These are phyloP conservation scores for Apis cerana DNA, from an alignment of 1,140 invertebrate genomes.

Conservation along the genomic window DNA sequence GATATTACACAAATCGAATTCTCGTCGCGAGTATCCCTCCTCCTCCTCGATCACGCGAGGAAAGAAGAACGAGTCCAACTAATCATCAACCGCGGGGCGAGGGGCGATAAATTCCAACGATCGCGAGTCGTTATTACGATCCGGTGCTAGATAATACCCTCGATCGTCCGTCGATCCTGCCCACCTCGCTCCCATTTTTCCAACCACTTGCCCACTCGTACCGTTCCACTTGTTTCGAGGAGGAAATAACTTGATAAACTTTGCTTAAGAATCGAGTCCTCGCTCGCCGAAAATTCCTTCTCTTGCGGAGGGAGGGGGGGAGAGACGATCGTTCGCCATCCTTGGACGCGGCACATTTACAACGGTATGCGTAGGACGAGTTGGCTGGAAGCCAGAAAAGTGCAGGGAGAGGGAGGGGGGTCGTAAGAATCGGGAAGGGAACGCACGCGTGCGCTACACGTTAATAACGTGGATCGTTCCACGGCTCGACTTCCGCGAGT, in stretches of 20 bases:
- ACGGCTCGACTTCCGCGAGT: constrained; percentile 4
- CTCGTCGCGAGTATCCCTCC: no score
- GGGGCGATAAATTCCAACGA: constrained; percentile 50
- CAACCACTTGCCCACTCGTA: no score
- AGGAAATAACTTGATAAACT: no score
- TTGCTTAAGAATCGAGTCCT: no score
- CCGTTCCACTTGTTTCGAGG: neutral
- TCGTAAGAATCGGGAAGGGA: constrained; percentile 29
- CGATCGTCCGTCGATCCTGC: no score
- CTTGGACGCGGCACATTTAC: constrained; percentile 52
- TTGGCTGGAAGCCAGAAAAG: constrained; percentile 46
- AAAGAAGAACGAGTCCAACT: constrained; percentile 27
- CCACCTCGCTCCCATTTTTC: neutral
- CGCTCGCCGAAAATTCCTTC: no score
- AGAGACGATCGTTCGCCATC: no score
- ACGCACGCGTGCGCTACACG: constrained; percentile 12
- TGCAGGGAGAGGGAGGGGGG: constrained; percentile 30
- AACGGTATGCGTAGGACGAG: constrained; percentile 46
- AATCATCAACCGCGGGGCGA: constrained; percentile 18
- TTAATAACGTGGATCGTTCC: constrained; percentile 22
- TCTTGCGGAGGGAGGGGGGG: no score
- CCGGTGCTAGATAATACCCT: constrained; percentile 17
- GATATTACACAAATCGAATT: no score
- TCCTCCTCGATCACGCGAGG: neutral
- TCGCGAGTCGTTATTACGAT: constrained; percentile 50